Evolutionary conservation across 2,888 invertebrate genomes (phyloP).

Genomic region (Thecophora atra): DNA sequence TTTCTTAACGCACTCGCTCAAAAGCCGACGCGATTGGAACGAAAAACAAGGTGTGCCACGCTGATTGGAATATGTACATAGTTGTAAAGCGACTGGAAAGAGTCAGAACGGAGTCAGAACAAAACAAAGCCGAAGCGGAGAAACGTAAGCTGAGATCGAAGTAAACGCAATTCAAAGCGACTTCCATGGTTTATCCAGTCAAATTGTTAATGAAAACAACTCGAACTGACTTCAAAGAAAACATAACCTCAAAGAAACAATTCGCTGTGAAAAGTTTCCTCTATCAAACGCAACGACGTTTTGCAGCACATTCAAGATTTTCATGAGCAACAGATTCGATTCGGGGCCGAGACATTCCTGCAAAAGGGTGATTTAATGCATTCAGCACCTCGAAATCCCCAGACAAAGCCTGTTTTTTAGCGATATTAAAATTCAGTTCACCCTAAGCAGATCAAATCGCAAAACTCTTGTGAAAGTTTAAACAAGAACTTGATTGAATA

Average conservation of each 20-base stretch:
- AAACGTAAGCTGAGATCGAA: not conserved
- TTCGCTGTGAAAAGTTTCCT: not conserved
- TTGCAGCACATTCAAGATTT: not conserved
- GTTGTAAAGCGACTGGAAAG: conserved; percentile 11
- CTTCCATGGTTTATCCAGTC: not conserved
- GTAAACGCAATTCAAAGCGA: no score
- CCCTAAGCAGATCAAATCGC: no score
- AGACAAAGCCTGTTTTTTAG: no score
- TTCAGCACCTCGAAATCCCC: no score
- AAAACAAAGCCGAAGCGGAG: no score
- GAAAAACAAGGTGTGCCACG: conserved; percentile 30
- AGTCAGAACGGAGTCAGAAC: not conserved
- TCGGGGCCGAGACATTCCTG: not conserved
- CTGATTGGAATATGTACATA: conserved; percentile 16
- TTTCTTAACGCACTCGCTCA: conserved; percentile 21
- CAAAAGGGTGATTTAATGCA: conserved; percentile 1
- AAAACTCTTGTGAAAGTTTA: no score
- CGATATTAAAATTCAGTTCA: no score
- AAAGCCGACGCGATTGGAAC: conserved; percentile 11
- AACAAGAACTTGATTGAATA: no score
- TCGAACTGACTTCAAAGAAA: not conserved
- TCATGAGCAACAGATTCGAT: not conserved
- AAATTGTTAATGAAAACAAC: conserved; percentile 2
- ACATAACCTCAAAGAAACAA: conserved; percentile 8
- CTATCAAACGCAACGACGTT: not conserved